Percentiles rank a stretch among this genome's conserved stretches.
Conservation (phyloP, 2,888 invertebrate species). For the Chaitophorus viminalis region DNA sequence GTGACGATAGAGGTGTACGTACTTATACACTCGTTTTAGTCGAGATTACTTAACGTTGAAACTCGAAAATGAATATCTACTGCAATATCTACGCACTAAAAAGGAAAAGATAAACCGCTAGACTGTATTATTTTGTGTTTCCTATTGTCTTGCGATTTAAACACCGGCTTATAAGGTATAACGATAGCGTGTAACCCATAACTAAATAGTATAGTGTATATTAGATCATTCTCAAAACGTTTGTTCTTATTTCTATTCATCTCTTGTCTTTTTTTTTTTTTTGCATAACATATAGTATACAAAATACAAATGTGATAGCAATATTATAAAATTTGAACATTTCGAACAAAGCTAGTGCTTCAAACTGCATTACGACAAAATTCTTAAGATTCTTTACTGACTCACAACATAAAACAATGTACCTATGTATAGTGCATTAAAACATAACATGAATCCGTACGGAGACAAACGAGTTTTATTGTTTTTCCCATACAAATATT, state of each 20-base stretch:
- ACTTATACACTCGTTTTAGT: neutral
- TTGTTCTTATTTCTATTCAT: neutral
- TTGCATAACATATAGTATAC: neutral
- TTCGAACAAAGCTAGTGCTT: neutral
- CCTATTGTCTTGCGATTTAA: neutral
- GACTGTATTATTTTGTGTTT: neutral
- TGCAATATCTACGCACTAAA: neutral
- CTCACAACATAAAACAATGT: too few species aligned
- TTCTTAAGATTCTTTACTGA: neutral
- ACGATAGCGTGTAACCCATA: neutral
- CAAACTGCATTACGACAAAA: neutral
- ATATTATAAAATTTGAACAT: neutral
- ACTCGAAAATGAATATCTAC: neutral
- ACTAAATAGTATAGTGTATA: neutral
- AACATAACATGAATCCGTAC: too few species aligned
- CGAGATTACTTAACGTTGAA: neutral
- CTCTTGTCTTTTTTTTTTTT: neutral
- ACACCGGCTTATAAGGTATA: neutral
- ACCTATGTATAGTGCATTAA: too few species aligned
- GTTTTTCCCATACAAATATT: too few species aligned
- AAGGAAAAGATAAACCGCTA: neutral
- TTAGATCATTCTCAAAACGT: neutral
- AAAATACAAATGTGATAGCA: neutral
- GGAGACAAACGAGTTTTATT: too few species aligned
- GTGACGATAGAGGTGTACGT: neutral